phyloP scores from a whole-genome alignment of 1,140 invertebrate species.

The Drosophila yakuba region DNA sequence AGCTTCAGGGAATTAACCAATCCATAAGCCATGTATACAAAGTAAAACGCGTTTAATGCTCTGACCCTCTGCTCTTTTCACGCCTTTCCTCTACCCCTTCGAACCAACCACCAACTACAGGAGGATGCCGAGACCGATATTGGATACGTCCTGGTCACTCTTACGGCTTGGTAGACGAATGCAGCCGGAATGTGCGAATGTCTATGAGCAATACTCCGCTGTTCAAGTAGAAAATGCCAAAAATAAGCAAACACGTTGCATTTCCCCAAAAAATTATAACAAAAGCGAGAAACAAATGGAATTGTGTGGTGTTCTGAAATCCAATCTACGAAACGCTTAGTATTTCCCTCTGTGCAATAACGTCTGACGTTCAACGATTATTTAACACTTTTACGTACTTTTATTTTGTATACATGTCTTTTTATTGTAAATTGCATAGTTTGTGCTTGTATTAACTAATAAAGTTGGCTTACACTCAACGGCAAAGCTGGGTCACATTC shows the following conservation, averaged over 20 bases:
- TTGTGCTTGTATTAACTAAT: constrained; percentile 75
- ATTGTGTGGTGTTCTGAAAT: constrained; percentile 38
- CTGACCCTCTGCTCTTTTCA: constrained; percentile 66
- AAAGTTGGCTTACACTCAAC: constrained; percentile 54
- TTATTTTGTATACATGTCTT: constrained; percentile 72
- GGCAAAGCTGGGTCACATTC: constrained; percentile 19
- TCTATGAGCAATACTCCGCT: constrained; percentile 23
- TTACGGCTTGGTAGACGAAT: constrained; percentile 86
- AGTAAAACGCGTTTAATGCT: constrained; percentile 64
- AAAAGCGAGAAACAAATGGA: constrained; percentile 37
- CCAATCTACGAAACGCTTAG: constrained; percentile 28
- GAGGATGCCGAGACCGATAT: constrained; percentile 85
- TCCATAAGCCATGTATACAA: constrained; percentile 68
- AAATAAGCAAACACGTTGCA: constrained; percentile 33
- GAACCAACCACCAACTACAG: constrained; percentile 56
- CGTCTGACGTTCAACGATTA: constrained; percentile 43
- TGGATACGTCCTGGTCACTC: constrained; percentile 86
- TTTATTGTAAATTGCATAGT: constrained; percentile 55
- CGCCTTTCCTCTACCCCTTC: constrained; percentile 56
- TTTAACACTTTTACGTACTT: constrained; percentile 32
- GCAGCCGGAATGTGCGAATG: constrained; percentile 20
- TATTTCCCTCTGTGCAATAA: constrained; percentile 50
- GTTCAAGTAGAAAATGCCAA: constrained; percentile 63
- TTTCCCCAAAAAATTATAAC: constrained; percentile 37
- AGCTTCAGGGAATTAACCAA: constrained; percentile 22